Base-by-base conservation (phyloP, 2,113 vertebrate genomes). In the Ceyx margarethae region DNA sequence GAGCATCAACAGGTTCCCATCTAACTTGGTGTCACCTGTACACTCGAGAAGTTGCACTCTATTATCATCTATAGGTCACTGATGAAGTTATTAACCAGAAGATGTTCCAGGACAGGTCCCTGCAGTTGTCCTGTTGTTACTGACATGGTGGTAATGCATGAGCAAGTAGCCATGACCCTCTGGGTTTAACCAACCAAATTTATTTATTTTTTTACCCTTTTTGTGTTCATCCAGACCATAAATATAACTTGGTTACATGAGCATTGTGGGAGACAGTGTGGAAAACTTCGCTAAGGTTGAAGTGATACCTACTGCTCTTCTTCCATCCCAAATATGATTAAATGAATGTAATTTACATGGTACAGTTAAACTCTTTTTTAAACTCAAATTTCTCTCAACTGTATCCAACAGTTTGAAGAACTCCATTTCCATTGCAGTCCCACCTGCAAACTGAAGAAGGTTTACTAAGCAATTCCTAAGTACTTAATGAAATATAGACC, bases 91-190 rank as follows among this genome's bases (percentile, higher is more conserved):
- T 40, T 71, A 29, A 25, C 7, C 13, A 57, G 15, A 12, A 73
- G 12, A 62, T 1, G 5, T 68, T 10, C 9, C 29, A 17, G 10
- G 4, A 13, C 9, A 57, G 9, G 19, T 4, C 16, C 4, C 7
- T 56, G 51, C 20, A 64, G 26, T 3, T 72, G 2, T 17, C 13
- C 20, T 9, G 23, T 72, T 62, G 12, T 57, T 67, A 40, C 29
- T 0, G 1, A 40, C 20, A 23, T 0, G 0, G 19, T 33, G 37
- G 37, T 13, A 45, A n/a, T 75, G 14, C 17, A 54, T 0, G 1
- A 51, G 3, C 10, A 16, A n/a, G 25, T 45, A 37, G 61, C 13
- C 3, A 6, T n/a, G 42, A 40, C 3, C 15, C 6, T 71, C 69
- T 10, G 29, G 2, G 21, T 29, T 26, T 54, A 31, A 56, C 12